Evolutionary conservation across 2,113 vertebrate genomes (phyloP).

Genomic region (Neoarius graeffei): DNA sequence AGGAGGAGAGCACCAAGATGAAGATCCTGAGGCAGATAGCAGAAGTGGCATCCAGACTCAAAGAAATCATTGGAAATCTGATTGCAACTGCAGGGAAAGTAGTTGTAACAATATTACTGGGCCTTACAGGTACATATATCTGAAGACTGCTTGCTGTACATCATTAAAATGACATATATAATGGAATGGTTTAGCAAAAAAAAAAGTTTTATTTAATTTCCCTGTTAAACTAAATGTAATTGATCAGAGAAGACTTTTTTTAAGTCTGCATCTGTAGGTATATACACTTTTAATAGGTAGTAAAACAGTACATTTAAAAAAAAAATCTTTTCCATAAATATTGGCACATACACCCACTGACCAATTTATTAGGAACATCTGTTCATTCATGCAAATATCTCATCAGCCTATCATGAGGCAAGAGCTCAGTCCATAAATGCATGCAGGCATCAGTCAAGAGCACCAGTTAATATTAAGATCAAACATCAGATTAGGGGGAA

Average conservation of each 20-base stretch:
- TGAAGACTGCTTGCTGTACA: not conserved
- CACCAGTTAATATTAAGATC: not conserved
- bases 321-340: not conserved
- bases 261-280: not conserved
- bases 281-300: not conserved
- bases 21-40: constrained; percentile 82
- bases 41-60: constrained; percentile 77
- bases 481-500: no score
- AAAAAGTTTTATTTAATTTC: not conserved
- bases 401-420: not conserved
- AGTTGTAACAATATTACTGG: constrained; percentile 87
- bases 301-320: not conserved
- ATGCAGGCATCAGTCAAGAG: not conserved
- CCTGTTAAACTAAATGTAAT: not conserved
- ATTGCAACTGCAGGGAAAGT: constrained; percentile 88
- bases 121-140: constrained; percentile 78
- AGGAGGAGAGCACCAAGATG: constrained; percentile 77
- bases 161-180: not conserved
- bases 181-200: not conserved
- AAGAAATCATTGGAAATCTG: constrained; percentile 84
- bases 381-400: not conserved
- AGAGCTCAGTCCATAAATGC: no score
- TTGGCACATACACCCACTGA: not conserved
- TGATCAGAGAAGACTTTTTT: not conserved
- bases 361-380: not conserved